Base-by-base conservation (phyloP, 2,113 vertebrate species). In the Malurus alboscapulatus region DNA sequence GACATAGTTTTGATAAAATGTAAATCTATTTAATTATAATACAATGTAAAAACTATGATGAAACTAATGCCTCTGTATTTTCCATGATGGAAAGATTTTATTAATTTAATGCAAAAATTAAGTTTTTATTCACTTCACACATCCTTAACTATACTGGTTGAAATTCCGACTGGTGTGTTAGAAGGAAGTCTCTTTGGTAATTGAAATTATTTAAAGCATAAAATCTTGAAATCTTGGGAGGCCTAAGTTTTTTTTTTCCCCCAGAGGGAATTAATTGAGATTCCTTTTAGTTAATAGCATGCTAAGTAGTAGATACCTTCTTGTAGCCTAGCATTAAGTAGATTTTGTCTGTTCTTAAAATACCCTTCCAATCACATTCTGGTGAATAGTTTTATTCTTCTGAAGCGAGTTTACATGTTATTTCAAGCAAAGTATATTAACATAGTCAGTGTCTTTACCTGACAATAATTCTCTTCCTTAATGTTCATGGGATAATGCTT, bases 291-390 rank as follows among this genome's bases (percentile, higher is more conserved):
- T 87, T 94, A 68, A 66, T 58, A 81, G 44, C 44, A 47, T 87
- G 59, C 54, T 86, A 93, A 94, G 42, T 62, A 82, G 79, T 38
- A 81, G 38, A 32, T 76, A 82, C 51, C n/a, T 88, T 59, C 26
- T 91, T 67, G 69, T 73, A 92, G 66, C 30, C 80, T 62, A n/a
- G 17, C 57, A 82, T 17, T 90, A 78, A 92, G 74, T 87, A 57
- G 69, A 90, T 94, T 91, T 86, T 79, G 54, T 81, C 42, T 87
- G 78, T 58, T 93, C 71, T 82, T 82, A 84, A 93, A 88, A 84
- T 91, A 93, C 26, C 45, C 54, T 87, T 79, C 59, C 58, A 82
- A 79, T 92, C 69, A 54, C 59, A 34, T 78, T 91, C 57, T 69
- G 24, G 8, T 88, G 58, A 85, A 73, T 42, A 83, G 21, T 87